phyloP scores from a whole-genome alignment of 2,797 vertebrate species.

The Champsocephalus gunnari region DNA sequence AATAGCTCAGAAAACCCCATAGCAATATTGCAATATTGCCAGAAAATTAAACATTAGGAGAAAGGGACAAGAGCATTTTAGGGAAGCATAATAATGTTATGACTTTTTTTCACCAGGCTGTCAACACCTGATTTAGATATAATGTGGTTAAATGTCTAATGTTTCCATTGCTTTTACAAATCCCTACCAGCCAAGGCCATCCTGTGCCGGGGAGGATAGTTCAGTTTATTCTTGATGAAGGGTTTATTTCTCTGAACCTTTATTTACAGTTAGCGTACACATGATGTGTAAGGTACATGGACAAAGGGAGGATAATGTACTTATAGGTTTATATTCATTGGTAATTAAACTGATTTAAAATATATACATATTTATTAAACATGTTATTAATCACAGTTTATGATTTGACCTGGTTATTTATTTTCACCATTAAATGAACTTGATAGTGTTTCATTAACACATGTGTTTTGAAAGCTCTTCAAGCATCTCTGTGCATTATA shows the following conservation, averaged over 20 bases:
- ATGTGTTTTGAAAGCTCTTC: neutral
- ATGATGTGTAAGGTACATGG: slow-evolving; percentile 49
- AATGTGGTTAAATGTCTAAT: slow-evolving; percentile 85
- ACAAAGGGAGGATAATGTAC: slow-evolving; percentile 25
- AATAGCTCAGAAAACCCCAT: slow-evolving; percentile 82
- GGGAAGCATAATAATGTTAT: slow-evolving; percentile 80
- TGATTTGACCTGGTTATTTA: neutral
- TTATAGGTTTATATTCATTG: slow-evolving; percentile 13
- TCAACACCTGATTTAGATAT: slow-evolving; percentile 85
- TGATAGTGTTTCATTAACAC: slow-evolving; percentile 8
- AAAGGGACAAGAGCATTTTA: slow-evolving; percentile 82
- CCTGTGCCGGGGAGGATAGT: slow-evolving; percentile 56
- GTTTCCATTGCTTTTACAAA: slow-evolving; percentile 76
- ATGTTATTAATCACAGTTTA: neutral
- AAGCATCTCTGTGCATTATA: slow-evolving; percentile 2
- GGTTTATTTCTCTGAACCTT: slow-evolving; percentile 49
- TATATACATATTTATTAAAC: neutral
- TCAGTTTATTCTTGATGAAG: slow-evolving; percentile 58
- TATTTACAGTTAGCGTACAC: slow-evolving; percentile 43
- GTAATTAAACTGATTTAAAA: slow-evolving; percentile 12
- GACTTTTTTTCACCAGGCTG: slow-evolving; percentile 68
- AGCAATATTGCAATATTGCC: slow-evolving; percentile 85
- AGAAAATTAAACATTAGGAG: slow-evolving; percentile 88
- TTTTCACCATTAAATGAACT: neutral
- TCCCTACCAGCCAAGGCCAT: slow-evolving; percentile 49